Base-by-base conservation (phyloP, 2,888 invertebrate genomes). In the Ctena decussata region DNA sequence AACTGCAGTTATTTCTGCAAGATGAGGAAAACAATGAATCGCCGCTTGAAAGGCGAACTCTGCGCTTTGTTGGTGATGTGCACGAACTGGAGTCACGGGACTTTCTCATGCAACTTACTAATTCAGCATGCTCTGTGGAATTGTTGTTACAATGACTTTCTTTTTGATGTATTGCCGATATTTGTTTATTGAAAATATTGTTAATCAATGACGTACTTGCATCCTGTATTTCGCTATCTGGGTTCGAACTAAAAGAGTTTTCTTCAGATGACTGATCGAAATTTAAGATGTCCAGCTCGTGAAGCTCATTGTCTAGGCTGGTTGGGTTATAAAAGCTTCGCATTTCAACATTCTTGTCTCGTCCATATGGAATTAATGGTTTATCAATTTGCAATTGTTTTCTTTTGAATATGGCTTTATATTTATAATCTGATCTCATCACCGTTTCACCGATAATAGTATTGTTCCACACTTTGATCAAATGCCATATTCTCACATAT, bases 401-500 rank as follows among this genome's bases (percentile, higher is more conserved):
- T 11, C 21, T 11, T 32, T 12, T 65, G 35, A 65, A 65, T 35
- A 65, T 35, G 8, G 65, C 65, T 65, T 65, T 65, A 2, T 11
- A 21, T 65, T 18, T 32, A 18, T 65, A 65, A 5, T 65, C 24
- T 35, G 2, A 35, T 6, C 2, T 21, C 11, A 65, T 46, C n/a
- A n/a, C n/a, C 0, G 69, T 41, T 65, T 82, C 82, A 11, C 82
- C 82, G 15, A 82, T 78, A 15, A 78, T 12, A 0, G 78, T 78
- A 32, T 69, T 32, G 24, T 74, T 78, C 82, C 82, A 82, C 15
- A 12, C 39, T 18, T 49, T 37, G 21, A 82, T 82, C 57, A 69
- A 24, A 11, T 21, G 24, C 78, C 82, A 78, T 12, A 82, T 74
- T 39, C 53, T 73, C 6, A 32, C 46, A 44, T 82, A 82, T 30